These are phyloP conservation scores for Larimichthys polyactis DNA, from an alignment of 2,113 vertebrate species.

Conservation along the genomic window DNA sequence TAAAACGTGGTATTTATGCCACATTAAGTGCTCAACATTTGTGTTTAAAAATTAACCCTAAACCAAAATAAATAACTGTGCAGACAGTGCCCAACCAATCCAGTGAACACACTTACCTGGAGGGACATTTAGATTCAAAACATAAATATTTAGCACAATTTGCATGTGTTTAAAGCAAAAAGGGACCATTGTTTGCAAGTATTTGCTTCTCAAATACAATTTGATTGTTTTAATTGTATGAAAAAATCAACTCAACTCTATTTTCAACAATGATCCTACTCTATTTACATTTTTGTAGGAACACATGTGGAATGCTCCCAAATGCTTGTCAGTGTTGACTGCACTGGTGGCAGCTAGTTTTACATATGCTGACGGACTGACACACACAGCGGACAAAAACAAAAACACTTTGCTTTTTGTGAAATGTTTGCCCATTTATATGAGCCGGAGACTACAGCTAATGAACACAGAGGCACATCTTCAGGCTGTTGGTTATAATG, in stretches of 20 bases:
- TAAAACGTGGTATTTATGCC: slow-evolving; percentile 66
- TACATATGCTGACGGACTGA: background rate
- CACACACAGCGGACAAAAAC: background rate
- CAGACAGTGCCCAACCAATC: slow-evolving; percentile 54
- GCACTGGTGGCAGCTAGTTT: background rate
- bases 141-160: slow-evolving; percentile 1
- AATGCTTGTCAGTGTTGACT: background rate
- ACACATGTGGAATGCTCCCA: background rate
- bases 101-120: background rate
- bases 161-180: background rate
- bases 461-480: background rate
- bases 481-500: slow-evolving; percentile 10
- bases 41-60: slow-evolving; percentile 58
- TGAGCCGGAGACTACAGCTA: background rate
- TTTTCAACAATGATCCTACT: background rate
- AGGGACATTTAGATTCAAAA: background rate
- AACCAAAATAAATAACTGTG: slow-evolving; percentile 42
- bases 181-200: background rate
- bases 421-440: slow-evolving; percentile 9
- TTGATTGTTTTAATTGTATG: too few species aligned
- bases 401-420: background rate
- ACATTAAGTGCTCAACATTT: slow-evolving; percentile 64
- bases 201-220: background rate
- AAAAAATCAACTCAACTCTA: too few species aligned
- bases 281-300: background rate